These are phyloP conservation scores for Sebastes fasciatus DNA, from an alignment of 2,113 vertebrate species.

Conservation along the genomic window DNA sequence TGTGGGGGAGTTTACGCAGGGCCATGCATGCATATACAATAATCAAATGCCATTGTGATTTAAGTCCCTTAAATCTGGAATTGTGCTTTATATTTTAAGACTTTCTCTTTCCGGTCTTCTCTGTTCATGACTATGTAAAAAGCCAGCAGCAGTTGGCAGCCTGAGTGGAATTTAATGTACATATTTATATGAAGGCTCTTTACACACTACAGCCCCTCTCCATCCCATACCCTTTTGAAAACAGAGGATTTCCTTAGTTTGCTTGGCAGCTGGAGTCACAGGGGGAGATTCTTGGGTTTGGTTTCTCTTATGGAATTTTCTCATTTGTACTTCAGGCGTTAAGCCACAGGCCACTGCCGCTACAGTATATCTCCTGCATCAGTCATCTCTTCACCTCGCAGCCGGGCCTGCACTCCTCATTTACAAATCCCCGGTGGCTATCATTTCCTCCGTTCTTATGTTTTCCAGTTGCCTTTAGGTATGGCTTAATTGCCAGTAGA, in stretches of 20 bases:
- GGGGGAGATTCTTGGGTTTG: slow-evolving; percentile 64
- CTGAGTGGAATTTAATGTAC: slow-evolving; percentile 39
- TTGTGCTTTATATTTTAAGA: slow-evolving; percentile 25
- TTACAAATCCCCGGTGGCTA: slow-evolving; percentile 48
- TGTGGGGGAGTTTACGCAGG: slow-evolving; percentile 7
- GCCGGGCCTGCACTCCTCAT: slow-evolving; percentile 60
- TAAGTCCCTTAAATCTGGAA: slow-evolving; percentile 20
- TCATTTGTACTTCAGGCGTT: slow-evolving; percentile 63
- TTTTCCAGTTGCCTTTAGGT: slow-evolving; percentile 33
- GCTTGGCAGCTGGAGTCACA: slow-evolving; percentile 65
- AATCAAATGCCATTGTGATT: not conserved
- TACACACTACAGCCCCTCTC: slow-evolving; percentile 29
- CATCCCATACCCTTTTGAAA: slow-evolving; percentile 57
- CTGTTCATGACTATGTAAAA: slow-evolving; percentile 13
- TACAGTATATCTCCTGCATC: slow-evolving; percentile 41
- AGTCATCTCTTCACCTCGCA: slow-evolving; percentile 45
- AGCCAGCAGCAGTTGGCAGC: slow-evolving; percentile 41
- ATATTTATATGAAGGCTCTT: slow-evolving; percentile 49
- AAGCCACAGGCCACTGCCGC: slow-evolving; percentile 40
- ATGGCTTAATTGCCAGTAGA: slow-evolving; percentile 43
- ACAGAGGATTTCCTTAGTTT: slow-evolving; percentile 78
- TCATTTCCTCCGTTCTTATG: slow-evolving; percentile 26
- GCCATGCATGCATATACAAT: not conserved
- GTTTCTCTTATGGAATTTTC: slow-evolving; percentile 74
- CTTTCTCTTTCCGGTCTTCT: not conserved